A percentile compares a stretch with the other conserved stretches of the same genome.
Evolutionary conservation across 1,140 invertebrate species (phyloP).

Genomic region (Tetramorium parvispinum): DNA sequence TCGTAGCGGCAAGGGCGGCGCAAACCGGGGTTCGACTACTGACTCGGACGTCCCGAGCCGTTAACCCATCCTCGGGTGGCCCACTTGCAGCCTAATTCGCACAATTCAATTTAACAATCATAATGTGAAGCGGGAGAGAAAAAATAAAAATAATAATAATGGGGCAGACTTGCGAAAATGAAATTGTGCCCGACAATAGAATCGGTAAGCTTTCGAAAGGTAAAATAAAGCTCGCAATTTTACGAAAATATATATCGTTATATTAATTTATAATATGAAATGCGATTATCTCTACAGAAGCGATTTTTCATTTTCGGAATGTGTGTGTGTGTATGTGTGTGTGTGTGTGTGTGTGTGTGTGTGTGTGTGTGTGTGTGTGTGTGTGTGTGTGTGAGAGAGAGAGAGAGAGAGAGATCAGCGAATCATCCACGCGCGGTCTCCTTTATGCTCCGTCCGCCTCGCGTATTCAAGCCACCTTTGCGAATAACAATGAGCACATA

Average conservation of each 20-base stretch:
- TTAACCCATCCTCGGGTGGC: not conserved
- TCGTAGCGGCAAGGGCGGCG: conserved; percentile 41
- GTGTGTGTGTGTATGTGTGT: too few relatives aligned
- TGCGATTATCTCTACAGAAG: not conserved
- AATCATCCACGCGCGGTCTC: not conserved
- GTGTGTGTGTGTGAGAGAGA: too few relatives aligned
- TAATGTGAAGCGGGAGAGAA: not conserved
- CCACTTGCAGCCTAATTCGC: not conserved
- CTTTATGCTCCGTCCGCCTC: not conserved
- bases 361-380: too few relatives aligned
- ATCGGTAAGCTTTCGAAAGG: not conserved
- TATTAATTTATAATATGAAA: too few relatives aligned
- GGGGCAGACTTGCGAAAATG: not conserved
- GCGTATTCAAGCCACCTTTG: not conserved
- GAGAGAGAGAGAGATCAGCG: not conserved
- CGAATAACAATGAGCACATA: not conserved
- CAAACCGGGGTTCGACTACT: conserved; percentile 28
- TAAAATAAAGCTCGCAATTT: not conserved
- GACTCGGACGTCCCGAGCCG: not conserved
- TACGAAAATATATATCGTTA: too few relatives aligned
- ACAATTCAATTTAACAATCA: not conserved
- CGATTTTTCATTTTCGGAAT: not conserved
- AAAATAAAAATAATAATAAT: not conserved
- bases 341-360: too few relatives aligned
- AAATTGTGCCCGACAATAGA: not conserved